Evolutionary conservation across 2,113 vertebrate genomes (phyloP).

Genomic region (Peromyscus leucopus): DNA sequence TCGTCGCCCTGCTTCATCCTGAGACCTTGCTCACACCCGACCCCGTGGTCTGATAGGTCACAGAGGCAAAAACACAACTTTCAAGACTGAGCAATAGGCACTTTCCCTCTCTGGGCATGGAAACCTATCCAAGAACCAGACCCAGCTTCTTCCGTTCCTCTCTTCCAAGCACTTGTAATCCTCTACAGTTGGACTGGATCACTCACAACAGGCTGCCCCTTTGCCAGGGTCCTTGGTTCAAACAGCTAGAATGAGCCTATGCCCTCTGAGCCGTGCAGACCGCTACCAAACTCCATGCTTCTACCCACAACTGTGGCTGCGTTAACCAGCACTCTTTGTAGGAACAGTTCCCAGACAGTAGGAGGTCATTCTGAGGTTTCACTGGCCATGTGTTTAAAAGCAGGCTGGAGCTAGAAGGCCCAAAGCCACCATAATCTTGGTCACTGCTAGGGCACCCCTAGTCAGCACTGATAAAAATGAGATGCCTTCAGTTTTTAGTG

Average conservation of each 20-base stretch:
- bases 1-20: not conserved
- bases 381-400: not conserved
- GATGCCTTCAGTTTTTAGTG: accelerated
- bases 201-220: slow-evolving; percentile 34
- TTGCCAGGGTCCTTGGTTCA: slow-evolving; percentile 59
- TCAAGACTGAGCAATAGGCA: not conserved
- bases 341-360: accelerated
- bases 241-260: not conserved
- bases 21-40: not conserved
- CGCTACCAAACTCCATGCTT: not conserved
- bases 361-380: not conserved
- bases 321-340: accelerated
- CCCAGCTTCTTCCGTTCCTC: not conserved
- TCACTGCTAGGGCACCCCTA: accelerated
- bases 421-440: not conserved
- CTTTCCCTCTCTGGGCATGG: slow-evolving; percentile 6
- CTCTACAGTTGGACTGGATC: not conserved
- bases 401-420: not conserved
- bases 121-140: slow-evolving; percentile 47
- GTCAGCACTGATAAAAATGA: not conserved
- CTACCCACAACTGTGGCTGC: accelerated
- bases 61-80: not conserved
- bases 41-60: not conserved
- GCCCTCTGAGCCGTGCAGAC: not conserved
- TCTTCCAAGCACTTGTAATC: not conserved